Evolutionary conservation across 2,888 invertebrate species (phyloP).

Genomic region (Chaetogeoica ovagalla): DNA sequence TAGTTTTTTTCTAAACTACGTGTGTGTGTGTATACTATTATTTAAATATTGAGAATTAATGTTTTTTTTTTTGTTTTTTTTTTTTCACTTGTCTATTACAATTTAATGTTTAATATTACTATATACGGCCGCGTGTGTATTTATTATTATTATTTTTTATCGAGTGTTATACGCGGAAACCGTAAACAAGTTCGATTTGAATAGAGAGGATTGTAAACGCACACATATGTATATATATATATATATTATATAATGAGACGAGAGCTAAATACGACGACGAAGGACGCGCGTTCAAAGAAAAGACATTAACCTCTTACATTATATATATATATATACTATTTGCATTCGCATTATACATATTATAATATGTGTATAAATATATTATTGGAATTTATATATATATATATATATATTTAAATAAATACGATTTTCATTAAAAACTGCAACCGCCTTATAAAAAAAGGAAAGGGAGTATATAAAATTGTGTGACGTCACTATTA

Average conservation of each 20-base stretch:
- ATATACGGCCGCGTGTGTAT: too few relatives aligned
- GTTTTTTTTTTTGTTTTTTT: too few relatives aligned
- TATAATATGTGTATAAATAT: neutral
- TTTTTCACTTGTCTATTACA: too few relatives aligned
- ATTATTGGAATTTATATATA: slow-evolving; percentile 3
- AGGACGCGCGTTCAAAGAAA: slow-evolving; percentile 4
- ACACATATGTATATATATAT: neutral
- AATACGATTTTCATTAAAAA: neutral
- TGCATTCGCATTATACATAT: neutral
- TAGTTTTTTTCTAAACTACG: too few relatives aligned
- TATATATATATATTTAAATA: neutral
- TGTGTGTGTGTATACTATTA: too few relatives aligned
- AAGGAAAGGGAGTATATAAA: slow-evolving; percentile 19
- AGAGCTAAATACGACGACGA: slow-evolving; percentile 12
- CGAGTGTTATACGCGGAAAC: neutral
- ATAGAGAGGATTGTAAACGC: neutral
- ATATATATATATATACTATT: neutral
- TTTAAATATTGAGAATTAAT: too few relatives aligned
- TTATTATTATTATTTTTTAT: neutral
- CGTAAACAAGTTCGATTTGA: slow-evolving; percentile 17
- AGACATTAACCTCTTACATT: slow-evolving; percentile 24
- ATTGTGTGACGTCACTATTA: slow-evolving; percentile 24
- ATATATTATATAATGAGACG: slow-evolving; percentile 8
- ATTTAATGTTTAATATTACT: too few relatives aligned
- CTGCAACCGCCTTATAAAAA: neutral